A percentile compares a stretch with the other conserved stretches of the same genome.
These are phyloP conservation scores for Ameiurus melas DNA, from an alignment of 2,113 vertebrate genomes.

Conservation along the genomic window DNA sequence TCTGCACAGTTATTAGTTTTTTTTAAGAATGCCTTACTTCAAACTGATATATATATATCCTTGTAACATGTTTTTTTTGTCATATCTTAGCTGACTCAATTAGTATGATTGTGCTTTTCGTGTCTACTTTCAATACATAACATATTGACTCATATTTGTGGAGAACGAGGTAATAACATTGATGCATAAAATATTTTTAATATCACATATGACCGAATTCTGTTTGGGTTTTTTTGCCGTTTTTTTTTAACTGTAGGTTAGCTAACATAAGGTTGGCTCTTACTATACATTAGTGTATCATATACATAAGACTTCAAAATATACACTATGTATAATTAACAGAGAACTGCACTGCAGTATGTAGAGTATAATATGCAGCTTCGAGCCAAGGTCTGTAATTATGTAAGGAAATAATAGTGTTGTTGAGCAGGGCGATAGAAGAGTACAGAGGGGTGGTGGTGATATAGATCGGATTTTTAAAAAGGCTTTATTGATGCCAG, in stretches of 20 bases:
- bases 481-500: too few relatives aligned
- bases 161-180: neutral
- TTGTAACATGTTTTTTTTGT: neutral
- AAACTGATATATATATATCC: neutral
- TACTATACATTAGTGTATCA: neutral
- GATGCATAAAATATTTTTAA: neutral
- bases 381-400: conserved; percentile 18
- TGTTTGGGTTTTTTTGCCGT: neutral
- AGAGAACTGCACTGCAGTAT: conserved; percentile 15
- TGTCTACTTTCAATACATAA: neutral
- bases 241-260: neutral
- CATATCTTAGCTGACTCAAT: neutral
- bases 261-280: neutral
- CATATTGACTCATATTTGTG: neutral
- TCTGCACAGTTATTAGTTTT: neutral
- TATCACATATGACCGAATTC: neutral
- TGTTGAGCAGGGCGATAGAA: neutral
- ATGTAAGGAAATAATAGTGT: conserved; percentile 12
- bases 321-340: neutral
- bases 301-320: neutral
- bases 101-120: neutral
- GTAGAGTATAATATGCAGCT: neutral
- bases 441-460: neutral
- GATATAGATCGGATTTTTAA: neutral
- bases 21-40: neutral